Conservation (phyloP, 2,888 invertebrate genomes). For the Chymomyza fuscimana region DNA sequence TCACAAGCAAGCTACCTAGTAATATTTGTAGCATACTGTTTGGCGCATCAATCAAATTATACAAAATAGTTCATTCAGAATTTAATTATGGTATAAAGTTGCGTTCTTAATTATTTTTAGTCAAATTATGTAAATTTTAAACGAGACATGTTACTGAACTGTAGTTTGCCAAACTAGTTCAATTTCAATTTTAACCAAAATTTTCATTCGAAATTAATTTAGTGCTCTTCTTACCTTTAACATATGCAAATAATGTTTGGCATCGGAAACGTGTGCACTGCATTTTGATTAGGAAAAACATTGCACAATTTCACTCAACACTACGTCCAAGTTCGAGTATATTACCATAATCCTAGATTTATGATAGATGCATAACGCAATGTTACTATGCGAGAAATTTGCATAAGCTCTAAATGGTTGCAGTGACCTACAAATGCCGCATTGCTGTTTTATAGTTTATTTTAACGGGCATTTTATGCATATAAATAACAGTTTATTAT, state of each 20-base stretch:
- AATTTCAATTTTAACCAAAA: not conserved
- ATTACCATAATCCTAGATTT: conserved; percentile 69
- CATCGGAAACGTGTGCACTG: not conserved
- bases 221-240: not conserved
- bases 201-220: not conserved
- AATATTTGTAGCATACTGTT: not conserved
- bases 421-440: conserved; percentile 17
- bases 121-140: not conserved
- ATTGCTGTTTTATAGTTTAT: not conserved
- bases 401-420: conserved; percentile 34
- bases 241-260: not conserved
- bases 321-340: not conserved
- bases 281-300: conserved; percentile 1
- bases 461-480: not conserved
- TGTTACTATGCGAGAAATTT: conserved; percentile 8
- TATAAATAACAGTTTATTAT: not conserved
- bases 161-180: not conserved
- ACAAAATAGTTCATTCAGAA: not conserved
- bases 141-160: not conserved
- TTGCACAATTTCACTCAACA: conserved; percentile 47
- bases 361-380: conserved; percentile 36
- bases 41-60: not conserved
- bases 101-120: not conserved
- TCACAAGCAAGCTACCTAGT: not conserved
- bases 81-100: not conserved